A percentile compares a stretch with the other conserved stretches of the same genome.
phyloP scores from a whole-genome alignment of 2,113 vertebrate species.

The Micronycteris hirsuta region DNA sequence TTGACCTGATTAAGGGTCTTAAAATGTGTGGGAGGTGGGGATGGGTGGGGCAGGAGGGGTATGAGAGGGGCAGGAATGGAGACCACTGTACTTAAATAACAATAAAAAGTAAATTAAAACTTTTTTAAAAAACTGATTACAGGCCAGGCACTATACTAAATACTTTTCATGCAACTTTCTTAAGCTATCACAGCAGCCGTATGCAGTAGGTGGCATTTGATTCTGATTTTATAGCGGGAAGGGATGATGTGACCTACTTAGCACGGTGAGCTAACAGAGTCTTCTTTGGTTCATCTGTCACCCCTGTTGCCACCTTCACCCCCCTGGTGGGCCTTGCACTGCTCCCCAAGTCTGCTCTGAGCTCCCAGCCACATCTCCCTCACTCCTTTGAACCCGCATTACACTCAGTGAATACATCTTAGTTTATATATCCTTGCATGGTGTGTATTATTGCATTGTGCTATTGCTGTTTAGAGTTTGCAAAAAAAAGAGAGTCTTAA shows the following conservation, averaged over 20 bases:
- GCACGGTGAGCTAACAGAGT: background rate
- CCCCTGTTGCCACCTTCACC: background rate
- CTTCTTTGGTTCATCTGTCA: background rate
- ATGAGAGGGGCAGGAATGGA: no score
- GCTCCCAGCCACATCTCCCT: no score
- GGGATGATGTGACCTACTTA: background rate
- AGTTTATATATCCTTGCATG: background rate
- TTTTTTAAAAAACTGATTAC: background rate
- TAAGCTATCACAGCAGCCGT: no score
- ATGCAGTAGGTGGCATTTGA: background rate
- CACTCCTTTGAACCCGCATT: background rate
- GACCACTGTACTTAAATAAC: no score
- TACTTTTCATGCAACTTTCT: background rate
- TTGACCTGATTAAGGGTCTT: slow-evolving; percentile 55
- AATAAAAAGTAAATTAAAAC: no score
- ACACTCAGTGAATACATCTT: background rate
- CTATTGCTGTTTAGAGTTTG: background rate
- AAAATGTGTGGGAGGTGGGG: no score
- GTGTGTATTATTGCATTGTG: background rate
- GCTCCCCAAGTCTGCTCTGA: background rate
- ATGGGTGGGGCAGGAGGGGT: no score
- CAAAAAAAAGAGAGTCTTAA: background rate
- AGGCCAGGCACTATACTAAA: background rate
- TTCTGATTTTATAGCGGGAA: background rate
- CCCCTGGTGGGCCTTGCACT: background rate